Conservation (phyloP, 2,888 invertebrate species). For the Maniola hyperantus region DNA sequence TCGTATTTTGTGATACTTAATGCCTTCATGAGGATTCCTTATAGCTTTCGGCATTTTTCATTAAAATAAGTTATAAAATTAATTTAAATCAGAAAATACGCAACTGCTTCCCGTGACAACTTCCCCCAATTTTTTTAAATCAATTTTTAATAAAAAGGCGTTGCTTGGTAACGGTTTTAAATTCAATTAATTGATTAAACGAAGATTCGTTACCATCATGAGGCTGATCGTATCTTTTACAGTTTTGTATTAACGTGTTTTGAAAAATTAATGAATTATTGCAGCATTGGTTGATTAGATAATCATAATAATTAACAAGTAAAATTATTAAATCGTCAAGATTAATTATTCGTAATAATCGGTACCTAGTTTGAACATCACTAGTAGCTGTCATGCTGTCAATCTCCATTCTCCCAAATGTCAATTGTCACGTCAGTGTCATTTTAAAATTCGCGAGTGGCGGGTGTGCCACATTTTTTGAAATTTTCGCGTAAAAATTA, state of each 20-base stretch:
- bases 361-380: background rate
- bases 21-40: slow-evolving; percentile 59
- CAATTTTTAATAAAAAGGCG: slow-evolving; percentile 18
- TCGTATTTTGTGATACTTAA: slow-evolving; percentile 61
- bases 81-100: slow-evolving; percentile 3
- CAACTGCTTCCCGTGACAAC: background rate
- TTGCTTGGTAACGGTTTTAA: slow-evolving; percentile 39
- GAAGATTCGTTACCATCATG: background rate
- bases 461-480: slow-evolving; percentile 8
- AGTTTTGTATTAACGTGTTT: no score
- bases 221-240: background rate
- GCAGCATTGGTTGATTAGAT: no score
- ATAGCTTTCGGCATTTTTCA: slow-evolving; percentile 64
- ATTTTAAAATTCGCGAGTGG: background rate
- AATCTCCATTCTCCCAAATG: background rate
- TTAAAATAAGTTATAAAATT: slow-evolving; percentile 38
- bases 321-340: no score
- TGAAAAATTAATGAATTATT: no score
- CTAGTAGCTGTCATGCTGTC: background rate
- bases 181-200: background rate
- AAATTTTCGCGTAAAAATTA: background rate
- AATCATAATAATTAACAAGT: no score
- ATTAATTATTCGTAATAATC: background rate
- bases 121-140: no score
- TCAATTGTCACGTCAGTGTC: slow-evolving; percentile 4